Evolutionary conservation across 2,888 invertebrate species (phyloP).

Genomic region (Empis livida): DNA sequence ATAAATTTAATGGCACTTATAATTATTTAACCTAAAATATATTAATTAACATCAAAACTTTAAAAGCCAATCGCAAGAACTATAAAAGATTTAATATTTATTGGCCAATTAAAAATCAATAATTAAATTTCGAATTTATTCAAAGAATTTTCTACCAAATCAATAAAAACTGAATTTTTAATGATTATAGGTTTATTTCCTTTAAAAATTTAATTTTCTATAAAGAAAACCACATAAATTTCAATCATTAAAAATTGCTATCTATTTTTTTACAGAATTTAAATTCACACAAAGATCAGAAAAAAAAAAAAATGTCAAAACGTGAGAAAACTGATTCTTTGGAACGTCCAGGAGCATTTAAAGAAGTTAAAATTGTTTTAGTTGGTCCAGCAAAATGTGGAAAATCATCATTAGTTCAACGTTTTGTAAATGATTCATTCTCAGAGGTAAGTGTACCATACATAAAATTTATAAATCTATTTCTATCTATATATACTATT

Average conservation of each 20-base stretch:
- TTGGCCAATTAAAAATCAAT: too few relatives aligned
- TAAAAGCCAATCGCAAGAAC: too few relatives aligned
- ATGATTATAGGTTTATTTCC: too few relatives aligned
- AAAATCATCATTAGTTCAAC: slow-evolving; percentile 51
- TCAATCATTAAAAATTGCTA: not conserved
- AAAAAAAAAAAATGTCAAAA: slow-evolving; percentile 7
- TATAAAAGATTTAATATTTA: too few relatives aligned
- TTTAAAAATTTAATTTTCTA: not conserved
- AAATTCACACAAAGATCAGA: not conserved
- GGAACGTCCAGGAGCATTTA: slow-evolving; percentile 13
- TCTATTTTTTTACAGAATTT: not conserved
- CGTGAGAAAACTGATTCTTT: slow-evolving; percentile 14
- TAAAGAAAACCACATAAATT: not conserved
- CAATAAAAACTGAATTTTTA: too few relatives aligned
- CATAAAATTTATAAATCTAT: not conserved
- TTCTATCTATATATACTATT: not conserved
- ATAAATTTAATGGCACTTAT: too few relatives aligned
- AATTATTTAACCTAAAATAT: too few relatives aligned
- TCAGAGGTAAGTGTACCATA: slow-evolving; percentile 38
- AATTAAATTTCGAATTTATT: too few relatives aligned
- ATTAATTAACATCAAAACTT: too few relatives aligned
- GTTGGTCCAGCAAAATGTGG: slow-evolving; percentile 54
- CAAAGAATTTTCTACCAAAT: too few relatives aligned
- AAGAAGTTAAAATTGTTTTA: slow-evolving; percentile 47
- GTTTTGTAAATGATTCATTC: slow-evolving; percentile 46